These are phyloP conservation scores for Anisognathus igniventris DNA, from an alignment of 2,797 vertebrate genomes.

Conservation along the genomic window DNA sequence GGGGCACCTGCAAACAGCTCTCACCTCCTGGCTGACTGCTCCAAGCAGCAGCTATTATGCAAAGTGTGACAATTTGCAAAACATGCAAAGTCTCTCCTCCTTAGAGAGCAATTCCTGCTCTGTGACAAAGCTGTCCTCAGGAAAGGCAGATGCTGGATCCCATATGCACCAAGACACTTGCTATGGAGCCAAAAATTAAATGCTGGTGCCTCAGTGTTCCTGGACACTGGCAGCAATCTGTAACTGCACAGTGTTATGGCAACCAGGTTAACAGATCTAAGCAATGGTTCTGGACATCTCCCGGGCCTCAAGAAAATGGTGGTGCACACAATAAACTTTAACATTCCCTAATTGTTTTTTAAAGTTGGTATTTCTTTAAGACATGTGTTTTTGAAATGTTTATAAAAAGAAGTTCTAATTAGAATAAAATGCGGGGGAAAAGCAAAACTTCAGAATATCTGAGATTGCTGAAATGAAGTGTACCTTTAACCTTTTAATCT, in stretches of 20 bases:
- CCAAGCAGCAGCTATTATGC: conserved; percentile 21
- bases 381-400: background rate
- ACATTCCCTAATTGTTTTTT: background rate
- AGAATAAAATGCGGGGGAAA: fast-evolving
- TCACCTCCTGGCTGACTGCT: background rate
- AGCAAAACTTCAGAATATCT: background rate
- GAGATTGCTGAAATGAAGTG: background rate
- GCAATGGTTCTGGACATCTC: background rate
- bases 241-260: background rate
- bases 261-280: background rate
- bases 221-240: background rate
- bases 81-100: conserved; percentile 24
- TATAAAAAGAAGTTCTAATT: background rate
- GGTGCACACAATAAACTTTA: background rate
- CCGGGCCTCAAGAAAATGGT: background rate
- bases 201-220: background rate
- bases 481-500: background rate
- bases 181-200: background rate
- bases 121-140: conserved; percentile 22
- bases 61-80: conserved; percentile 36
- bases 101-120: conserved; percentile 4
- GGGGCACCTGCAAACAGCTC: background rate
- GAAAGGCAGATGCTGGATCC: background rate
- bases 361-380: background rate
- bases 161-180: background rate